These are phyloP conservation scores for Mechanitis mazaeus DNA, from an alignment of 2,888 invertebrate genomes.

Conservation along the genomic window DNA sequence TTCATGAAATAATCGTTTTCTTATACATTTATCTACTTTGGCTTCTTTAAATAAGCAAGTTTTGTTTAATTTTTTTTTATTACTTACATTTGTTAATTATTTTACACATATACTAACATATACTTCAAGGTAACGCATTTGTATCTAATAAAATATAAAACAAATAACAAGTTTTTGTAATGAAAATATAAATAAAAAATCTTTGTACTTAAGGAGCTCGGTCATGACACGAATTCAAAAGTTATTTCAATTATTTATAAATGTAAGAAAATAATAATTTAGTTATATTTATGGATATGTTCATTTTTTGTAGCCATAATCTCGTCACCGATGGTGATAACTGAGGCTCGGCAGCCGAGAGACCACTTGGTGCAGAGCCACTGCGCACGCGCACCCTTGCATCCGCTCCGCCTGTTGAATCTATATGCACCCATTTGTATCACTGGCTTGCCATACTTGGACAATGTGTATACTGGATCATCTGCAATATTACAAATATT, in stretches of 20 bases:
- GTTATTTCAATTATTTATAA: too few relatives aligned
- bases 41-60: not conserved
- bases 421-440: slow-evolving; percentile 34
- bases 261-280: not conserved
- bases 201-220: too few relatives aligned
- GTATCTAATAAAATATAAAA: too few relatives aligned
- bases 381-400: slow-evolving; percentile 29
- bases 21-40: not conserved
- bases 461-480: slow-evolving; percentile 25
- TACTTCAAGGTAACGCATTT: too few relatives aligned
- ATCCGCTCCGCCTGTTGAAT: slow-evolving; percentile 32
- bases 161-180: too few relatives aligned
- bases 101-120: too few relatives aligned
- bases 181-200: too few relatives aligned
- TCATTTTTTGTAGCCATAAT: slow-evolving; percentile 19
- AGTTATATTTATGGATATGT: slow-evolving; percentile 24
- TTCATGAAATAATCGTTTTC: not conserved
- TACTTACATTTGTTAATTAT: too few relatives aligned
- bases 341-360: slow-evolving; percentile 33
- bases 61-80: too few relatives aligned
- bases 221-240: too few relatives aligned
- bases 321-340: slow-evolving; percentile 24
- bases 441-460: slow-evolving; percentile 33
- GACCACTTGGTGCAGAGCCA: slow-evolving; percentile 46
- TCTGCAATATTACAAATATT: slow-evolving; percentile 11